phyloP scores from a whole-genome alignment of 2,888 invertebrate genomes.

The Calameuta idolon region DNA sequence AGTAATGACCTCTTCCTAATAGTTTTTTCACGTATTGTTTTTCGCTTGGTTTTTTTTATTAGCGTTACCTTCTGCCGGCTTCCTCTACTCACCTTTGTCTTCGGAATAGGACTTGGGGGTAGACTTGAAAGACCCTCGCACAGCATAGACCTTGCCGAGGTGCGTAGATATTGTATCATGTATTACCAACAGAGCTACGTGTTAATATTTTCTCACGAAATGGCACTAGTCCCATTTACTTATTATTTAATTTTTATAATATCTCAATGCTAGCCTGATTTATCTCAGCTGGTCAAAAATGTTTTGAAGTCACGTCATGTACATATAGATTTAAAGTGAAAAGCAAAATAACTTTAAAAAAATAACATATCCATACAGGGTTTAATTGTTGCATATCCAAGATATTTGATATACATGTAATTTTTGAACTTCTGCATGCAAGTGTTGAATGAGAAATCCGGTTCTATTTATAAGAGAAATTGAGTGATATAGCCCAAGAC shows the following conservation, averaged over 20 bases:
- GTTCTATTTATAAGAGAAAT: not conserved
- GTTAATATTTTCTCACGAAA: slow-evolving; percentile 68
- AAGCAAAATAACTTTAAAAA: not conserved
- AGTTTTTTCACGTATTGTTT: slow-evolving; percentile 41
- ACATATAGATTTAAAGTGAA: not conserved
- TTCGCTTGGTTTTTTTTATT: slow-evolving; percentile 44
- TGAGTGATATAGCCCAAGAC: slow-evolving; percentile 14
- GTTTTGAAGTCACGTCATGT: slow-evolving; percentile 31
- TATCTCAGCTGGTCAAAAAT: slow-evolving; percentile 23
- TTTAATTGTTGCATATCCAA: not conserved
- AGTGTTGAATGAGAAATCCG: not conserved
- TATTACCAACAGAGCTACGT: slow-evolving; percentile 68
- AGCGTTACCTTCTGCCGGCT: slow-evolving; percentile 64
- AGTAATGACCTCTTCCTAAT: slow-evolving; percentile 29
- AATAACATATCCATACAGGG: not conserved
- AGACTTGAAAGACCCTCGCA: slow-evolving; percentile 67
- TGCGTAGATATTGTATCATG: slow-evolving; percentile 68
- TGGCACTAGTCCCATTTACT: slow-evolving; percentile 65
- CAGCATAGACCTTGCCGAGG: slow-evolving; percentile 68
- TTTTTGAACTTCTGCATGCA: not conserved
- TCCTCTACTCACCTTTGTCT: slow-evolving; percentile 66
- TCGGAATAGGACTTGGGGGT: slow-evolving; percentile 66
- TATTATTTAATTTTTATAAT: slow-evolving; percentile 51
- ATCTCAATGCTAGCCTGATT: slow-evolving; percentile 38
- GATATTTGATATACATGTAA: not conserved